Base-by-base conservation (phyloP, 2,113 vertebrate species). In the Hipposideros armiger region DNA sequence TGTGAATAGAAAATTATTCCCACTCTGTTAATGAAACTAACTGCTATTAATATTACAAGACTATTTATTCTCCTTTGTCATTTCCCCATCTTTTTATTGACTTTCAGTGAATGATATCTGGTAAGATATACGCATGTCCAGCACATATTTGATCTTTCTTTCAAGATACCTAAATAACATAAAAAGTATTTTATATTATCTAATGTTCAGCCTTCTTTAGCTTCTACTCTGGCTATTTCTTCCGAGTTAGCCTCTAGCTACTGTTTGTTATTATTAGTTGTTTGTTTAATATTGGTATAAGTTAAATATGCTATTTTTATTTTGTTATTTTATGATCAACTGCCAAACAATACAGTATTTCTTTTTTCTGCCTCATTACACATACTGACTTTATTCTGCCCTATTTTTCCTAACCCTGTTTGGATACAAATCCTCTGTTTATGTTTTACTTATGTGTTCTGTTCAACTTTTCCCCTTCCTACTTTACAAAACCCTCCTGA, bases 261-360 rank as follows among this genome's bases (percentile, higher is more conserved):
- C 22, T 60, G 19, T 89, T 91, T 94, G 28, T n/a, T 85, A n/a
- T 32, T 70, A 64, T 47, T 45, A 64, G 56, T 45, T n/a, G 66
- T 36, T 24, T 70, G 3, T 42, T n/a, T 88, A 77, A 14, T 81
- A 30, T 40, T 91, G 73, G n/a, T 22, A 20, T 82, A 42, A 67
- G n/a, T 93, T 85, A 77, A 91, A 82, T 19, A 94, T 30, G 72
- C 32, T 36, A 62, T 77, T 89, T 78, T 91, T 64, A 36, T 73
- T 62, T 56, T 24, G 7, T 92, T 72, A 15, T 45, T 87, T 47
- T 24, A 58, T 24, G 30, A 47, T 60, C 17, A 45, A 67, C 58
- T 90, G 26, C 42, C 90, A 91, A 95, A 56, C 19, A 85, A 88
- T n/a, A 30, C 9, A 66, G 11, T 54, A 28, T 84, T 82, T 82